Percentiles rank a stretch among this genome's conserved stretches.
Conservation (phyloP, 1,140 invertebrate species). For the Onthophagus taurus region DNA sequence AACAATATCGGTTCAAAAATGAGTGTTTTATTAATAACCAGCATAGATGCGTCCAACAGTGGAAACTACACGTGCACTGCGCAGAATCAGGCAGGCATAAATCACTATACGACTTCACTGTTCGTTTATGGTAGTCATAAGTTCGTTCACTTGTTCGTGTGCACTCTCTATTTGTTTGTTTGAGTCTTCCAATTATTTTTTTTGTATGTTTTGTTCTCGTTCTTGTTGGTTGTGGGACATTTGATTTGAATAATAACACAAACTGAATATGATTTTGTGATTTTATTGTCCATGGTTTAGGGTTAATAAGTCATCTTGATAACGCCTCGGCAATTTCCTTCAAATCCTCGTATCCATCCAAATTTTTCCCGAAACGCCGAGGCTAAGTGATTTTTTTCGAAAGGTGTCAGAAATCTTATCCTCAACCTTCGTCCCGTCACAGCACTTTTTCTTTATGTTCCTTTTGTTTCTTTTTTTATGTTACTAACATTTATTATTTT, state of each 20-base stretch:
- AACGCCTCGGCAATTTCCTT: background rate
- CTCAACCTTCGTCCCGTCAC: background rate
- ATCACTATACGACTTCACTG: constrained; percentile 53
- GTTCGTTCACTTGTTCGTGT: background rate
- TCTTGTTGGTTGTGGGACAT: too few relatives aligned
- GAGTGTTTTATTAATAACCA: constrained; percentile 1
- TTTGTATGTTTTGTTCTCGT: background rate
- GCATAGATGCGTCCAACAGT: constrained; percentile 31
- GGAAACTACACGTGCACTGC: constrained; percentile 49
- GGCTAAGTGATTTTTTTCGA: background rate
- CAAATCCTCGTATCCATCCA: too few relatives aligned
- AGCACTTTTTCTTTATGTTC: constrained; percentile 17
- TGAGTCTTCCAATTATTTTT: background rate
- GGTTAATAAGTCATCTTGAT: too few relatives aligned
- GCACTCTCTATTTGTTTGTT: background rate
- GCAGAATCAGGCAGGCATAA: constrained; percentile 37
- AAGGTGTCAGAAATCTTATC: constrained; percentile 1
- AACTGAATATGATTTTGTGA: too few relatives aligned
- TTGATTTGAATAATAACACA: too few relatives aligned
- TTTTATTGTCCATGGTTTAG: too few relatives aligned
- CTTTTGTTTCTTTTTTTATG: constrained; percentile 23
- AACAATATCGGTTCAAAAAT: background rate
- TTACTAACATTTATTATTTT: constrained; percentile 17
- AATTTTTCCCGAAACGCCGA: background rate
- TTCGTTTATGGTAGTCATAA: constrained; percentile 51